Evolutionary conservation across 2,888 invertebrate species (phyloP).

Genomic region (Nymphalis c-album): DNA sequence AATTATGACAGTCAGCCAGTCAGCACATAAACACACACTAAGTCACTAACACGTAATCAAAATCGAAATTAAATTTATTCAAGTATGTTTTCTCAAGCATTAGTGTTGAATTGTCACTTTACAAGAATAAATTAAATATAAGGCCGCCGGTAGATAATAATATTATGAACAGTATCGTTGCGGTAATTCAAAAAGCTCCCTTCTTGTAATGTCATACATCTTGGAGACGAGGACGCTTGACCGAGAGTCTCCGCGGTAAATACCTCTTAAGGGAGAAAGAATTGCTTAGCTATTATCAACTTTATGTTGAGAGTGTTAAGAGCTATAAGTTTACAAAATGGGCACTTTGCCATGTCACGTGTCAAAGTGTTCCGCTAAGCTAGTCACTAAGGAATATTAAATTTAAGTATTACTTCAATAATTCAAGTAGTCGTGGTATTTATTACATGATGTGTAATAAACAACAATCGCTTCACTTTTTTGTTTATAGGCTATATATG

Average conservation of each 20-base stretch:
- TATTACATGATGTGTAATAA: not conserved
- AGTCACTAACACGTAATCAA: no score
- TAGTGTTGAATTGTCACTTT: no score
- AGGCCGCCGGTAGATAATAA: no score
- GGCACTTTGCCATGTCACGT: slow-evolving; percentile 19
- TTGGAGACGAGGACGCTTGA: slow-evolving; percentile 27
- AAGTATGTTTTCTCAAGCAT: no score
- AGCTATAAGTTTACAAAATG: not conserved
- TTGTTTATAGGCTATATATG: no score
- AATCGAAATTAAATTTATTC: no score
- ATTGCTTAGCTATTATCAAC: not conserved
- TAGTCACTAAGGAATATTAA: slow-evolving; percentile 4
- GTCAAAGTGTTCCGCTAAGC: slow-evolving; percentile 24
- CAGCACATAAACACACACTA: no score
- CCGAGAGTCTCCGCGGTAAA: slow-evolving; percentile 24
- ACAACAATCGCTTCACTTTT: no score
- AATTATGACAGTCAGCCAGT: no score
- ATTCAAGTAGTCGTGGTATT: not conserved
- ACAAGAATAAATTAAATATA: no score
- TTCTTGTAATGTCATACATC: slow-evolving; percentile 11
- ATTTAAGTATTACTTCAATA: not conserved
- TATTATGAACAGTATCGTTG: not conserved
- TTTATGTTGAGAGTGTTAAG: not conserved
- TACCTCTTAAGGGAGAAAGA: slow-evolving; percentile 11
- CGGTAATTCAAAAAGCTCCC: slow-evolving; percentile 2